These are phyloP conservation scores for Teleiodes luculella DNA, from an alignment of 2,888 invertebrate species.

Conservation along the genomic window DNA sequence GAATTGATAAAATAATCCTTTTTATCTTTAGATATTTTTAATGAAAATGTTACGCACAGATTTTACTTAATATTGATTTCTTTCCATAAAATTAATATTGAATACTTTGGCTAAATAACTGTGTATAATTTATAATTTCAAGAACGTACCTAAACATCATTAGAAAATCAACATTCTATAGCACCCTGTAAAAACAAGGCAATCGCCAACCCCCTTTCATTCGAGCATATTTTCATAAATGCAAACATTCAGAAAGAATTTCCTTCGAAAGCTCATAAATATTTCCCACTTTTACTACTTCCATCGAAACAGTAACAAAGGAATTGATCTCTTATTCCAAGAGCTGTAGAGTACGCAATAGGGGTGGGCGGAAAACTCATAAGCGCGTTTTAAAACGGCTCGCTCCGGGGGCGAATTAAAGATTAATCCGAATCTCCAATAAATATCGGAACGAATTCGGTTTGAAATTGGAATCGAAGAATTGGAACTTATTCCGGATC, in stretches of 20 bases:
- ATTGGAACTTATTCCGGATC: conserved; percentile 70
- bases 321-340: conserved; percentile 34
- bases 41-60: too few relatives aligned
- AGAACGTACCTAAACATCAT: too few relatives aligned
- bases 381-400: conserved; percentile 70
- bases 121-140: too few relatives aligned
- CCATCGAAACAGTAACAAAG: conserved; percentile 29
- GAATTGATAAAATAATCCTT: too few relatives aligned
- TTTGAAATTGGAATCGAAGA: conserved; percentile 73
- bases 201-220: conserved; percentile 50
- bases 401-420: conserved; percentile 61
- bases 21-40: too few relatives aligned
- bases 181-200: conserved; percentile 27
- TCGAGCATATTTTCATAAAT: conserved; percentile 78
- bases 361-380: conserved; percentile 39
- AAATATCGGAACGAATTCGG: conserved; percentile 72
- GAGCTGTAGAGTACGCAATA: conserved; percentile 33
- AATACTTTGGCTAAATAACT: too few relatives aligned
- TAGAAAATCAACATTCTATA: background rate
- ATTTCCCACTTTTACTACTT: conserved; percentile 73
- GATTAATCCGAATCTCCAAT: conserved; percentile 74
- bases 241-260: conserved; percentile 77
- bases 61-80: too few relatives aligned
- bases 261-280: conserved; percentile 77
- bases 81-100: too few relatives aligned